Evolutionary conservation across 2,888 invertebrate species (phyloP).

Genomic region (Fragum whitleyi): DNA sequence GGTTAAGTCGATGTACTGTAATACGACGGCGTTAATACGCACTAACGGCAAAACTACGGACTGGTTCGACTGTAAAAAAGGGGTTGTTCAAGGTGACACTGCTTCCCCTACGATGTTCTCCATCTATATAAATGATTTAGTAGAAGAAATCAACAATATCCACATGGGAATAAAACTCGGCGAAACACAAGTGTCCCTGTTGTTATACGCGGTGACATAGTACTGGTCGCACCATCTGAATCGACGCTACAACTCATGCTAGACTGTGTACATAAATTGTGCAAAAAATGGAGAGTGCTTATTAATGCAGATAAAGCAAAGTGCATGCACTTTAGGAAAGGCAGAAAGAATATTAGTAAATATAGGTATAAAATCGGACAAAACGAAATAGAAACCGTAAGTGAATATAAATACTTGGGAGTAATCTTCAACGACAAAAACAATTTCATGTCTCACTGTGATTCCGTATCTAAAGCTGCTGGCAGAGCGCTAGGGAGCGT

Average conservation of each 20-base stretch:
- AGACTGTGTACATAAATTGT: conserved; percentile 36
- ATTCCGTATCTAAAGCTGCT: conserved; percentile 27
- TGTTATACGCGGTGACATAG: conserved; percentile 47
- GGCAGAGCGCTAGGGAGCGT: conserved; percentile 37
- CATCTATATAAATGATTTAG: conserved; percentile 40
- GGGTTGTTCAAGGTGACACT: conserved; percentile 38
- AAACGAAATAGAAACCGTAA: conserved; percentile 33
- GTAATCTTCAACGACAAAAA: conserved; percentile 42
- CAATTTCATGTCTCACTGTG: conserved; percentile 21
- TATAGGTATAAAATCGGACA: conserved; percentile 41
- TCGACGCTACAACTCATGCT: conserved; percentile 36
- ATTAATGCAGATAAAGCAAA: conserved; percentile 38
- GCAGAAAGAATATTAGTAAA: conserved; percentile 7
- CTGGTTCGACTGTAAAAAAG: conserved; percentile 35
- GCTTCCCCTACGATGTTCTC: conserved; percentile 45
- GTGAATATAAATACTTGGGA: conserved; percentile 50
- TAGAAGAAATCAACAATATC: conserved; percentile 36
- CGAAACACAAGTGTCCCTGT: conserved; percentile 28
- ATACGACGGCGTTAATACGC: conserved; percentile 6
- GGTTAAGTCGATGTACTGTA: neutral
- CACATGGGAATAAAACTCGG: conserved; percentile 26
- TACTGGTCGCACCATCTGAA: conserved; percentile 33
- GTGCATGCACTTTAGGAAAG: conserved; percentile 30
- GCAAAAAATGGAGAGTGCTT: conserved; percentile 39
- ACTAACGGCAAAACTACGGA: conserved; percentile 39